These are phyloP conservation scores for Menidia menidia DNA, from an alignment of 2,797 vertebrate genomes.

Conservation along the genomic window DNA sequence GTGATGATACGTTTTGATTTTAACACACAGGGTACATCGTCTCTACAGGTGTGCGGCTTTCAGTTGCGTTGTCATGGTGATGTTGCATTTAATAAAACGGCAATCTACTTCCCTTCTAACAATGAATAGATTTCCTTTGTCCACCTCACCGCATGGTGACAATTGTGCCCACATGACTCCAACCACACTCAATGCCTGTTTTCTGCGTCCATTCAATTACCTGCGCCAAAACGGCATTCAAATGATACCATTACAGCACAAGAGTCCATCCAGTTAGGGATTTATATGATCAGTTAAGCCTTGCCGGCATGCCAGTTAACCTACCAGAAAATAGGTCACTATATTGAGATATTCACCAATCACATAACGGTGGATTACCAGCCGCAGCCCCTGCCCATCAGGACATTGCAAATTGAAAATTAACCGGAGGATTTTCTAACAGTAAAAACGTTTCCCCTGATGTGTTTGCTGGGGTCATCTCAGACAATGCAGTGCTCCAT, in stretches of 20 bases:
- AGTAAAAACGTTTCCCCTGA: constrained; percentile 49
- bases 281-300: constrained; percentile 72
- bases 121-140: constrained; percentile 39
- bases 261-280: constrained; percentile 55
- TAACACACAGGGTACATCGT: constrained; percentile 43
- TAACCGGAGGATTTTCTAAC: constrained; percentile 70
- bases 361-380: constrained; percentile 80
- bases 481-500: constrained; percentile 7
- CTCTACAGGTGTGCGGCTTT: constrained; percentile 38
- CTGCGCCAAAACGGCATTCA: constrained; percentile 35
- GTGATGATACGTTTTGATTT: constrained; percentile 45
- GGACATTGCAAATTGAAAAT: constrained; percentile 79
- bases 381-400: constrained; percentile 63
- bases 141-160: constrained; percentile 31
- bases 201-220: constrained; percentile 21
- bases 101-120: constrained; percentile 38
- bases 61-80: constrained; percentile 68
- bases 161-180: constrained; percentile 10
- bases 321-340: constrained; percentile 76
- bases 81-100: constrained; percentile 49
- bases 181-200: background rate
- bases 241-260: constrained; percentile 56
- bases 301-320: constrained; percentile 60
- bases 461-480: constrained; percentile 29
- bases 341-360: constrained; percentile 79